Percentiles rank a stretch among this genome's conserved stretches.
Conservation (phyloP, 2,797 vertebrate species). For the Lepidocolaptes lacrymiger region DNA sequence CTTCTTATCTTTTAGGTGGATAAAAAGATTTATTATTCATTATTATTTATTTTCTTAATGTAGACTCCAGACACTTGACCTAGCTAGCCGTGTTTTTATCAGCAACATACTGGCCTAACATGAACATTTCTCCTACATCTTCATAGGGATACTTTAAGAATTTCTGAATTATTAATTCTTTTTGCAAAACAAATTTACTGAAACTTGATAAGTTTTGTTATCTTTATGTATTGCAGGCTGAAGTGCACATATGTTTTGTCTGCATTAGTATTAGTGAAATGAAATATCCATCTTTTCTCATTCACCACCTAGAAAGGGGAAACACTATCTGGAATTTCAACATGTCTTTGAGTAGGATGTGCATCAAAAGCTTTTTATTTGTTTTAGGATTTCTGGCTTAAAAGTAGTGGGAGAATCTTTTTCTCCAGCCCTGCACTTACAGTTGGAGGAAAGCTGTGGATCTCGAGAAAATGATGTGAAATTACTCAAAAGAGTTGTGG, state of each 20-base stretch:
- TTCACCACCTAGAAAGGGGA: neutral
- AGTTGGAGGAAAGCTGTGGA: slow-evolving; percentile 85
- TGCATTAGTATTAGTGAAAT: neutral
- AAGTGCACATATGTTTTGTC: neutral
- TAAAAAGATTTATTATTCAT: neutral
- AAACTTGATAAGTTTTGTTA: neutral
- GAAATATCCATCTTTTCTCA: neutral
- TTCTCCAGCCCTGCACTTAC: slow-evolving; percentile 90
- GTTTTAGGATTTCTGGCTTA: slow-evolving; percentile 84
- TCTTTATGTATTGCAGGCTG: neutral
- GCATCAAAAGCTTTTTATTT: neutral
- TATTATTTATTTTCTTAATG: neutral
- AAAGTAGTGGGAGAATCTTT: slow-evolving; percentile 86
- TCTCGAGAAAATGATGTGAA: slow-evolving; percentile 87
- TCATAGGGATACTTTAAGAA: neutral
- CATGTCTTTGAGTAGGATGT: neutral
- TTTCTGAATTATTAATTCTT: neutral
- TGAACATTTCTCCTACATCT: neutral
- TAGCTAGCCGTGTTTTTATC: neutral
- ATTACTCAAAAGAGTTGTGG: slow-evolving; percentile 85
- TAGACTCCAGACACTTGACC: neutral
- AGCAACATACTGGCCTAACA: neutral
- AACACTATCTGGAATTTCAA: neutral
- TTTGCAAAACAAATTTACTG: neutral
- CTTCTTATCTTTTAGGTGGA: neutral